A percentile compares a stretch with the other conserved stretches of the same genome.
phyloP scores from a whole-genome alignment of 2,888 invertebrate genomes.

The Athalia cordata region DNA sequence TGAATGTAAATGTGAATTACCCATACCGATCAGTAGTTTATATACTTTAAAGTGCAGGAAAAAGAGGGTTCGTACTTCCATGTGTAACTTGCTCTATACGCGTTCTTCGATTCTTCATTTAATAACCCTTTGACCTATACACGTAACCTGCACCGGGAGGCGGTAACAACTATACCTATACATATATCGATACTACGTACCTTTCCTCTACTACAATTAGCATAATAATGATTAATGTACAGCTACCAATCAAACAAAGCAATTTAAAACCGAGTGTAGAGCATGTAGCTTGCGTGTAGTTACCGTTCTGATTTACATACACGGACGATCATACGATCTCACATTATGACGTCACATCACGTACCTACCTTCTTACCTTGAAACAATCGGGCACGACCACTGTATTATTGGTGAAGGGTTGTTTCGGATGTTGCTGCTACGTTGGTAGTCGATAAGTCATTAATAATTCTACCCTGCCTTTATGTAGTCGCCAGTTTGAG shows the following conservation, averaged over 20 bases:
- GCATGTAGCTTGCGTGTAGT: constrained; percentile 68
- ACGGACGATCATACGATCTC: constrained; percentile 54
- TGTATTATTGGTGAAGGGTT: constrained; percentile 58
- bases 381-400: constrained; percentile 64
- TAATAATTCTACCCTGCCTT: not conserved
- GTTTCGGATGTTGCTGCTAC: constrained; percentile 56
- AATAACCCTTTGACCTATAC: constrained; percentile 36
- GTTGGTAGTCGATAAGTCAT: constrained; percentile 67
- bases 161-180: not conserved
- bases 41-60: not conserved
- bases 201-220: constrained; percentile 35
- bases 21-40: not conserved
- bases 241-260: constrained; percentile 67
- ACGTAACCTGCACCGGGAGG: constrained; percentile 11
- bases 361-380: constrained; percentile 66
- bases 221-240: constrained; percentile 55
- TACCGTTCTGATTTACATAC: constrained; percentile 70
- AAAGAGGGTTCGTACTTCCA: not conserved
- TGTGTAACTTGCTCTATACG: not conserved
- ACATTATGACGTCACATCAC: constrained; percentile 71
- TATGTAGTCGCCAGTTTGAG: not conserved
- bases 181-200: constrained; percentile 33
- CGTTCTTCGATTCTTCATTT: not conserved
- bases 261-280: constrained; percentile 67
- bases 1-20: too few relatives aligned